A percentile compares a stretch with the other conserved stretches of the same genome.
Conservation (phyloP, 2,113 vertebrate genomes). For the Phalacrocorax aristotelis region DNA sequence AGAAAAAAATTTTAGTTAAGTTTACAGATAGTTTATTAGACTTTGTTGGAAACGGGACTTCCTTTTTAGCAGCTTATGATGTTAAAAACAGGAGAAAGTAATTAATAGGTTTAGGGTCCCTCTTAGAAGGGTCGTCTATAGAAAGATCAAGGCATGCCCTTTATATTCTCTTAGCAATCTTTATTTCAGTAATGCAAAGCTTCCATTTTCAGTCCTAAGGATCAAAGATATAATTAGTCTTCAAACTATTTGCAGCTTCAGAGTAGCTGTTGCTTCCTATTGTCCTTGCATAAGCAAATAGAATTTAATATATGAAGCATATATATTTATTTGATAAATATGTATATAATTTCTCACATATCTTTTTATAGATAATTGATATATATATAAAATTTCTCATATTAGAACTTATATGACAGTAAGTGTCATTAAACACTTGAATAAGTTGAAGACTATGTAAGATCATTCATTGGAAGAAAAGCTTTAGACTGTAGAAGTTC, state of each 20-base stretch:
- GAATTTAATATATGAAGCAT: neutral
- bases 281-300: neutral
- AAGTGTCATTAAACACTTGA: neutral
- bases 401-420: neutral
- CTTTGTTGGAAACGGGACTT: neutral
- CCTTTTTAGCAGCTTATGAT: neutral
- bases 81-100: neutral
- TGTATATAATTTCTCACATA: neutral
- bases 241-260: neutral
- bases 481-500: neutral
- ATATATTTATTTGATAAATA: neutral
- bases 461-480: neutral
- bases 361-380: neutral
- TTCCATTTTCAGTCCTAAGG: neutral
- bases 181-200: neutral
- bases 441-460: neutral
- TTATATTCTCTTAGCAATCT: neutral
- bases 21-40: neutral
- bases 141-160: neutral
- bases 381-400: neutral
- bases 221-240: neutral
- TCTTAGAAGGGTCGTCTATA: neutral
- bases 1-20: neutral
- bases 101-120: neutral
- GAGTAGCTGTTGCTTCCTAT: neutral